Base-by-base conservation (phyloP, 2,113 vertebrate species). In the Spea bombifrons region DNA sequence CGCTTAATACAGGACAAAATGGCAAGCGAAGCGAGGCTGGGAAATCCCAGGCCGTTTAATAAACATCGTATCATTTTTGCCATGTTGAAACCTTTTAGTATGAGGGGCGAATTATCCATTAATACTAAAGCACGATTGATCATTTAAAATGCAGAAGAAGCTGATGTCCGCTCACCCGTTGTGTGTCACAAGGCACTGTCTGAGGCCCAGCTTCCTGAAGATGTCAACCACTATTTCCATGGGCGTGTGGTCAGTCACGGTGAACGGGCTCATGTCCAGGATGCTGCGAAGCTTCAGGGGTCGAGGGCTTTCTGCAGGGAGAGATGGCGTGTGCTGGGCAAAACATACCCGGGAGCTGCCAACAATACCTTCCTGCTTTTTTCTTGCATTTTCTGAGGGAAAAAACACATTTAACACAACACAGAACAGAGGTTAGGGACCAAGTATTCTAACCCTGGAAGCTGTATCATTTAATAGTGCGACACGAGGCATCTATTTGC, bases 211-310 rank as follows among this genome's bases (percentile, higher is more conserved):
- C 86, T 99, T 99, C 16, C 97, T 93, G 91, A 99, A 99, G 86
- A 99, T 99, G 87, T 99, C 97, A 88, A 99, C 97, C 88, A 99
- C 97, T 7, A 99, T 99, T 90, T 99, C 97, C 97, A 99, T 99
- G 30, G 97, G 97, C 0, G 97, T 99, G 88, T 99, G 97, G 90
- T 99, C 97, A 1, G 97, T 99, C 87, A 99, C 96, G 3, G 97
- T 99, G 87, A 99, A 99, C 66, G 97, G 97, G 86, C 97, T 99
- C 96, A 99, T 98, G 84, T 99, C 97, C 70, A 99, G 94, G 83
- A 99, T 99, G 89, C 95, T 96, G 87, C 97, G 92, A 7, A 99
- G 94, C 75, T 99, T 99, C 85, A 99, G 84, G 4, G 97, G 97
- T 2, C 96, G 94, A 12, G 97, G 97, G 80, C 96, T 98, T 92